Evolutionary conservation across 2,797 vertebrate genomes (phyloP), one percentile per base, ranked within the genome.

Genomic region (Heliangelus exortis): DNA sequence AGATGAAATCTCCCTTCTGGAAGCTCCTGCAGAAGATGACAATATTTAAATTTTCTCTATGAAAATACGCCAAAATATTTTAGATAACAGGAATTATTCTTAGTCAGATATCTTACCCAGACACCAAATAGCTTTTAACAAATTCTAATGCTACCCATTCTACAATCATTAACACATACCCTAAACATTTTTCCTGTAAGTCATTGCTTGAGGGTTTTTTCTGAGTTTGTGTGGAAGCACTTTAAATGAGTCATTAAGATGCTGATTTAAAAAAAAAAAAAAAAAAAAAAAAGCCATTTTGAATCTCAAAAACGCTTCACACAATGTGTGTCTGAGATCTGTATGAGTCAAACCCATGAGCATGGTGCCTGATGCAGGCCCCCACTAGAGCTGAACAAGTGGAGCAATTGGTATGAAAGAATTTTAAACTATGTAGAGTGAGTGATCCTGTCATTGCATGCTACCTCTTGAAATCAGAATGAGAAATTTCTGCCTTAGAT

Each of bases 221-320:
- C 68, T 28, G 77, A 47, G 33, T 73, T 72, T 76, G 68, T 89
- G 75, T 87, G 67, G 47, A 16, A 76, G 55, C 25, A 4, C 65
- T 82, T 63, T 57, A 8, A 34, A 33, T 53, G 90, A 92, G 28
- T 85, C 93, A 94, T 78, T 68, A 23, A 88, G 73, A 85, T 85
- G 84, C 22, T 4, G 47, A 87, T 87, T 87, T 91, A 7, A 57
- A 76, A 67, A 39, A 58, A 57, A 68, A 36, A 57, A 55, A 67
- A 59, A 34, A 11, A 22, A 57, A 68, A 36, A 57, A 55, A 67
- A 59, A 34, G 11, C 22, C 28, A 8, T 26, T 34, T 53, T 67
- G 33, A 82, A 58, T 71, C 36, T 76, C 55, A 82, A 43, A 86
- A 57, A 41, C 21, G 19, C 50, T 89, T 85, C 81, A 36, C 45